Conservation (phyloP, 2,888 invertebrate genomes). For the Eupithecia subumbrata region DNA sequence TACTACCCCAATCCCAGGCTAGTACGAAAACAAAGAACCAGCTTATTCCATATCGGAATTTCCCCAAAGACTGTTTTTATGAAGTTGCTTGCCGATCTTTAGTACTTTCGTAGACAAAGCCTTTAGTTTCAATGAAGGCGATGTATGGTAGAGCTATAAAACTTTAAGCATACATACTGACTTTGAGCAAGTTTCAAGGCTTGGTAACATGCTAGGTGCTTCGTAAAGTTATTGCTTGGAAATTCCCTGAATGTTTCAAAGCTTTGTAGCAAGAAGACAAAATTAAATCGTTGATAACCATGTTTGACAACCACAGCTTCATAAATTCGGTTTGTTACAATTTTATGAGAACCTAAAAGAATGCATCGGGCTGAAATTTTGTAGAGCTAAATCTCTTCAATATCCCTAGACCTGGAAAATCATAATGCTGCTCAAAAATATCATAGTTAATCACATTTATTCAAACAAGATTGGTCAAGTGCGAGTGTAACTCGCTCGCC, state of each 20-base stretch:
- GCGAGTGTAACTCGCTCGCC: too few species aligned
- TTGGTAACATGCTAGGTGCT: slow-evolving; percentile 22
- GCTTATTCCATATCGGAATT: slow-evolving; percentile 36
- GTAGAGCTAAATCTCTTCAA: neutral
- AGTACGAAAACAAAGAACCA: slow-evolving; percentile 31
- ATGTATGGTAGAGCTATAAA: slow-evolving; percentile 31
- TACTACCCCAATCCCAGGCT: slow-evolving; percentile 12
- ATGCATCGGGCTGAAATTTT: neutral
- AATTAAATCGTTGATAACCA: neutral
- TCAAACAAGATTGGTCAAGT: too few species aligned
- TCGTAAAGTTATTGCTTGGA: slow-evolving; percentile 1
- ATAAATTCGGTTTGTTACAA: neutral
- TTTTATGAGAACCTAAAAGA: neutral
- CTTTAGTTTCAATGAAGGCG: slow-evolving; percentile 34
- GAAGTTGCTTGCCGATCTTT: slow-evolving; percentile 1
- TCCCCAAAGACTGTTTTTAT: slow-evolving; percentile 36
- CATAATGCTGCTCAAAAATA: neutral
- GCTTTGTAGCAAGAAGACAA: neutral
- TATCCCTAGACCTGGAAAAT: neutral
- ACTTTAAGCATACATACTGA: slow-evolving; percentile 21
- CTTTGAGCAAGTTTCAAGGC: slow-evolving; percentile 34
- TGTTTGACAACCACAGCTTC: neutral
- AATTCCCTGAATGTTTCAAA: slow-evolving; percentile 2
- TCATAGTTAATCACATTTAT: too few species aligned
- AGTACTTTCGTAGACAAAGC: slow-evolving; percentile 22